Conservation (phyloP, 2,113 vertebrate genomes). For the Saccopteryx bilineata region DNA sequence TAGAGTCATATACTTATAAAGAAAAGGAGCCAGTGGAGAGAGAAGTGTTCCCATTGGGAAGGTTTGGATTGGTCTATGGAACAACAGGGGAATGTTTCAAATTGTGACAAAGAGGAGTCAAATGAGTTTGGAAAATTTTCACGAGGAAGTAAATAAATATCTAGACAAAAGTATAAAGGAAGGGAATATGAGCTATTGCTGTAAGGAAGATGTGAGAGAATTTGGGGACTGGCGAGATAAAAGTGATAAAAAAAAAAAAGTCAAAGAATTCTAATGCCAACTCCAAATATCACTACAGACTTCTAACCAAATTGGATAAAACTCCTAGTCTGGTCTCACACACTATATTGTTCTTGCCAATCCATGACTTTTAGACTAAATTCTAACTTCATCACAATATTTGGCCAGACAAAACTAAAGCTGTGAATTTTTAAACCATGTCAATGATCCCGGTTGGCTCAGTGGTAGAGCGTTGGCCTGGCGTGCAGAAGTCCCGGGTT, state of each 20-base stretch:
- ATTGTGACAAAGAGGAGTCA: not conserved
- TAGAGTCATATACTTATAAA: not conserved
- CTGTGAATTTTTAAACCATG: constrained; percentile 57
- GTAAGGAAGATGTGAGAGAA: not conserved
- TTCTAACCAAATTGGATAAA: constrained; percentile 48
- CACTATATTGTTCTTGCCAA: constrained; percentile 60
- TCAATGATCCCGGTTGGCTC: not conserved
- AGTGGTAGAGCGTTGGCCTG: too few species aligned
- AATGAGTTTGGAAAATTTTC: not conserved
- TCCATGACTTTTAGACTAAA: constrained; percentile 73
- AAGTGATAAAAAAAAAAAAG: not conserved
- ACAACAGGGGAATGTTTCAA: not conserved
- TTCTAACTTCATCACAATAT: constrained; percentile 74
- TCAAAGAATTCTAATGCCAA: constrained; percentile 1
- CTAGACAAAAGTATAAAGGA: not conserved
- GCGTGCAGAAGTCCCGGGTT: too few species aligned
- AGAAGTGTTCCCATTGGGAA: constrained; percentile 32
- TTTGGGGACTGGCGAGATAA: not conserved
- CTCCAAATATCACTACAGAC: constrained; percentile 14
- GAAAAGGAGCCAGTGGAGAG: not conserved
- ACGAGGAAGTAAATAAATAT: constrained; percentile 11
- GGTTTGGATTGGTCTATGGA: not conserved
- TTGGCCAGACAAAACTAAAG: constrained; percentile 70
- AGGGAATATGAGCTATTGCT: not conserved
- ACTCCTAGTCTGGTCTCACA: constrained; percentile 17